These are phyloP conservation scores for Nothoprocta pentlandii DNA, from an alignment of 2,113 vertebrate species.

Conservation along the genomic window DNA sequence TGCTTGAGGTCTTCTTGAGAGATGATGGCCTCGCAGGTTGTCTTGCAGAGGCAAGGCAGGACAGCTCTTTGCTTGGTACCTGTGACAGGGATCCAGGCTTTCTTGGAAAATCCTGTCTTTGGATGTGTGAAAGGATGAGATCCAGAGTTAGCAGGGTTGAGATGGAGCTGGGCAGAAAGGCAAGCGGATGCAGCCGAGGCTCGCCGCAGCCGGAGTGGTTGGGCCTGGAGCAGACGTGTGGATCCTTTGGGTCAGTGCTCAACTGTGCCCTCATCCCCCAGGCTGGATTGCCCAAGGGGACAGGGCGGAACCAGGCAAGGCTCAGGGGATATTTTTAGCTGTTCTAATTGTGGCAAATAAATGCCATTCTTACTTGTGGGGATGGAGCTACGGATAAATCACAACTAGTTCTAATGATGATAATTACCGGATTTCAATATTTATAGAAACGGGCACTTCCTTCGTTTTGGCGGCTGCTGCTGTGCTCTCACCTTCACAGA, in stretches of 20 bases:
- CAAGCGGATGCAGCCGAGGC: not conserved
- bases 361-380: conserved; percentile 61
- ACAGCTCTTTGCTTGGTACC: not conserved
- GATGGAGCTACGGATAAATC: conserved; percentile 69
- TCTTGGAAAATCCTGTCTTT: not conserved
- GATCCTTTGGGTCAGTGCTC: not conserved
- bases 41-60: not conserved
- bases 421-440: conserved; percentile 77
- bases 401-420: conserved; percentile 72
- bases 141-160: not conserved
- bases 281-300: not conserved
- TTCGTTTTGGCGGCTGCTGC: conserved; percentile 43
- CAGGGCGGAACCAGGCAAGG: not conserved
- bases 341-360: conserved; percentile 68
- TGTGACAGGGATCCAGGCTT: rapidly evolving
- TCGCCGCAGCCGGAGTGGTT: not conserved
- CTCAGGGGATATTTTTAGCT: conserved; percentile 69
- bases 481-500: conserved; percentile 71
- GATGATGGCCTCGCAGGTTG: not conserved
- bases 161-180: not conserved
- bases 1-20: not conserved
- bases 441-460: conserved; percentile 74
- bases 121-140: not conserved
- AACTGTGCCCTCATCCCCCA: not conserved
- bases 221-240: not conserved